Conservation (phyloP, 2,888 invertebrate species). For the Halictus ligatus region DNA sequence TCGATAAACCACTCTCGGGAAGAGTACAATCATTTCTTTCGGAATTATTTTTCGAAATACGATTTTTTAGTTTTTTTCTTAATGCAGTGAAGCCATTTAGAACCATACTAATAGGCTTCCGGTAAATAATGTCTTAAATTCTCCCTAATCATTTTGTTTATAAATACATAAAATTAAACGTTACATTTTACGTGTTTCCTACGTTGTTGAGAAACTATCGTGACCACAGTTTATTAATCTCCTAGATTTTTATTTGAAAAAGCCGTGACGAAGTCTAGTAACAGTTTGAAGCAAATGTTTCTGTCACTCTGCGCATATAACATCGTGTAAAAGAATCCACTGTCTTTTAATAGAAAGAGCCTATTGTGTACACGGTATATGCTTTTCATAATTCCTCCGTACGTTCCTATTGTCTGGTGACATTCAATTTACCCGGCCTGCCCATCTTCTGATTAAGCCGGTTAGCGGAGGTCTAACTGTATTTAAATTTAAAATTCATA, state of each 20-base stretch:
- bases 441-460: not conserved
- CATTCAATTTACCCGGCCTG: constrained; percentile 2
- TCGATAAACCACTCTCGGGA: not conserved
- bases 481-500: not conserved
- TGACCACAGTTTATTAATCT: not conserved
- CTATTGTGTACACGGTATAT: not conserved
- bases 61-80: too few relatives aligned
- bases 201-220: not conserved
- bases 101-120: too few relatives aligned
- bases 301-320: not conserved
- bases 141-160: too few relatives aligned
- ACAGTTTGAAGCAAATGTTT: not conserved
- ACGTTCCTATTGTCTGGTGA: constrained; percentile 4
- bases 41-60: too few relatives aligned
- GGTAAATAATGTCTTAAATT: too few relatives aligned
- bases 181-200: not conserved
- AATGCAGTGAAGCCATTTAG: too few relatives aligned
- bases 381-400: constrained; percentile 5
- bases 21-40: too few relatives aligned
- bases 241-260: not conserved
- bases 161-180: too few relatives aligned
- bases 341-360: not conserved
- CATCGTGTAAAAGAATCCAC: not conserved
- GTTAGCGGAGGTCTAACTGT: constrained; percentile 1
- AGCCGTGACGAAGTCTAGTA: not conserved